Percentiles rank a stretch among this genome's conserved stretches.
These are phyloP conservation scores for Eristalis pertinax DNA, from an alignment of 2,888 invertebrate species.

Conservation along the genomic window DNA sequence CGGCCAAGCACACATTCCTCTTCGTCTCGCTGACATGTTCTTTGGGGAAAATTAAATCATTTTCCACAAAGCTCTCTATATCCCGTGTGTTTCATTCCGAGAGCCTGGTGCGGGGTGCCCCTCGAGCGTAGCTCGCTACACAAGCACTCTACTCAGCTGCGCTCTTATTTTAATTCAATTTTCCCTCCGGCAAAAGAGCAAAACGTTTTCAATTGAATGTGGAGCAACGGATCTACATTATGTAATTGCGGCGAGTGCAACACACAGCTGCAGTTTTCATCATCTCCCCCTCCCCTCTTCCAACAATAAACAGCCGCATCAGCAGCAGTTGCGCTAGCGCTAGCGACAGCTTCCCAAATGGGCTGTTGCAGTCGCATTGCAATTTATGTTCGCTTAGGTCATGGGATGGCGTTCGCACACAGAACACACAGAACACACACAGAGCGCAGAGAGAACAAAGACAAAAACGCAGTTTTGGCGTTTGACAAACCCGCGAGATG, in stretches of 20 bases:
- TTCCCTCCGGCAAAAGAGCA: conserved; percentile 71
- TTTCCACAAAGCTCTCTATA: conserved; percentile 52
- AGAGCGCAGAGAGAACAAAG: neutral
- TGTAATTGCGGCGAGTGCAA: conserved; percentile 69
- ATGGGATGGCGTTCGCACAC: conserved; percentile 44
- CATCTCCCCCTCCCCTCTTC: neutral
- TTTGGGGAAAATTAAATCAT: conserved; percentile 70
- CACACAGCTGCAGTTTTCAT: conserved; percentile 2
- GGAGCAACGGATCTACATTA: conserved; percentile 71
- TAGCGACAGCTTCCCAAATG: conserved; percentile 55
- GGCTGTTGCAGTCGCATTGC: conserved; percentile 57
- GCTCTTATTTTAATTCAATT: conserved; percentile 73
- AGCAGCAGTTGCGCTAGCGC: conserved; percentile 32
- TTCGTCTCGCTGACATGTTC: conserved; percentile 41
- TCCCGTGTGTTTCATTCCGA: conserved; percentile 14
- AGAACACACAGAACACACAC: neutral
- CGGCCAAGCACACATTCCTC: neutral
- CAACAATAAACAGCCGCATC: neutral
- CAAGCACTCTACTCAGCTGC: conserved; percentile 54
- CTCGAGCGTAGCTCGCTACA: neutral
- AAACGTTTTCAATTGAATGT: conserved; percentile 71
- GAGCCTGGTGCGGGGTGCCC: neutral
- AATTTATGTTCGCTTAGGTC: conserved; percentile 70
- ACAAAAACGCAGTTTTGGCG: conserved; percentile 28
- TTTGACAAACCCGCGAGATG: conserved; percentile 49